phyloP scores from a whole-genome alignment of 2,888 invertebrate species.

The Axea sp. region DNA sequence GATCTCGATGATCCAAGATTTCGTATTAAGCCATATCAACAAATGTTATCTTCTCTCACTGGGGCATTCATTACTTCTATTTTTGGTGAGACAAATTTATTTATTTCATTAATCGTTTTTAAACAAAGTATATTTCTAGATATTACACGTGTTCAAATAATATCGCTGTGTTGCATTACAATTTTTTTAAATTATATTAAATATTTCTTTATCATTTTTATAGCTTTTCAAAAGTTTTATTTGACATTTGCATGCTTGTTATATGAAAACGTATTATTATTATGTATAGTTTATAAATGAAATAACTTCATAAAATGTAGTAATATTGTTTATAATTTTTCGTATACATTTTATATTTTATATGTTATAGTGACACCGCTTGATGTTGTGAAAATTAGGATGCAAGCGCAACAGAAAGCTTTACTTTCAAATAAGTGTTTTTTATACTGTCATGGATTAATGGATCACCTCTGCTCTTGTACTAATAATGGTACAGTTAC shows the following conservation, averaged over 20 bases:
- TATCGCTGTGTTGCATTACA: too few species aligned
- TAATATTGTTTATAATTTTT: too few species aligned
- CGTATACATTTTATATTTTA: constrained; percentile 1
- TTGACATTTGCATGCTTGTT: too few species aligned
- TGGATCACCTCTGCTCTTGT: constrained; percentile 98
- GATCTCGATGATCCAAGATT: constrained; percentile 86
- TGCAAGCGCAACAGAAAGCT: constrained; percentile 96
- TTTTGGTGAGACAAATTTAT: constrained; percentile 83
- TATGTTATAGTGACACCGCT: constrained; percentile 93
- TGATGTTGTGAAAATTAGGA: constrained; percentile 98
- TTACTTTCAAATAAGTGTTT: constrained; percentile 92
- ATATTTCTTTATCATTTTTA: too few species aligned
- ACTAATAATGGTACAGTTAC: constrained; percentile 74
- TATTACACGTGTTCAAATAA: too few species aligned
- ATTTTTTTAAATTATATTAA: too few species aligned
- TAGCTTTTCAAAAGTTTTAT: too few species aligned
- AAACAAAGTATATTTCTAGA: too few species aligned
- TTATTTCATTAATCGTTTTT: not conserved
- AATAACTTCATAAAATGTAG: too few species aligned
- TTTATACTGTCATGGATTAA: constrained; percentile 97
- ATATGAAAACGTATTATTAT: too few species aligned
- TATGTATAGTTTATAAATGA: too few species aligned
- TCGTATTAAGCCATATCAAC: constrained; percentile 88
- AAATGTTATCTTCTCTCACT: constrained; percentile 91
- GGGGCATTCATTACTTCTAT: constrained; percentile 94